A percentile compares a stretch with the other conserved stretches of the same genome.
Conservation (phyloP, 2,113 vertebrate species). For the Meleagris gallopavo region DNA sequence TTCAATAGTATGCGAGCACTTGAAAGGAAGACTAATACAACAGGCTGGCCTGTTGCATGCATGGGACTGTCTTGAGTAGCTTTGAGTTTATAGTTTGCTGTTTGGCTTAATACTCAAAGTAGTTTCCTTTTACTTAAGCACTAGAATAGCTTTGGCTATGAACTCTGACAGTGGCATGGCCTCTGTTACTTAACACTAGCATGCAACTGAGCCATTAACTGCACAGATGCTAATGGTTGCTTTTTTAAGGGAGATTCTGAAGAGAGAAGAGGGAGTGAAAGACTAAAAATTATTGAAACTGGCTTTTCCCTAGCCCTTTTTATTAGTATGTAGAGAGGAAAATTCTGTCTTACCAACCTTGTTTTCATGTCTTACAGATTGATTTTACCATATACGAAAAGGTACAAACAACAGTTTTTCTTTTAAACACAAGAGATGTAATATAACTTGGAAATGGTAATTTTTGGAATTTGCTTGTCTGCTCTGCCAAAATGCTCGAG, state of each 20-base stretch:
- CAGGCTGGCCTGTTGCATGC: neutral
- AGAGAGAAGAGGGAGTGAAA: conserved; percentile 12
- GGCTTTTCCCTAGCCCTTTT: neutral
- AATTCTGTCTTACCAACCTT: neutral
- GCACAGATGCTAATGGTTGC: neutral
- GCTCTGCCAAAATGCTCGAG: neutral
- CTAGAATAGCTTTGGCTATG: conserved; percentile 20
- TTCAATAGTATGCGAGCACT: neutral
- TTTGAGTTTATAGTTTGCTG: conserved; percentile 8
- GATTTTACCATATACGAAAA: neutral
- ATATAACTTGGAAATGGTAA: neutral
- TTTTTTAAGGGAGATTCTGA: neutral
- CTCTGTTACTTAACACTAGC: conserved; percentile 60
- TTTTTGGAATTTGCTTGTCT: neutral
- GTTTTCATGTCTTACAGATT: neutral
- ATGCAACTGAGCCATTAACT: conserved; percentile 26
- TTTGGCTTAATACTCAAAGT: conserved; percentile 63
- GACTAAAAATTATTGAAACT: conserved; percentile 8
- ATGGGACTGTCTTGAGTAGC: neutral
- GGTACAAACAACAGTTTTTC: neutral
- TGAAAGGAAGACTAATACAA: neutral
- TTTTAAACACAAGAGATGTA: neutral
- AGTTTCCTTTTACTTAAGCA: conserved; percentile 40
- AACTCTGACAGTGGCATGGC: conserved; percentile 16
- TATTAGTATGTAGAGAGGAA: neutral